Evolutionary conservation across 1,140 invertebrate species (phyloP).

Genomic region (Adoxophyes honmai): DNA sequence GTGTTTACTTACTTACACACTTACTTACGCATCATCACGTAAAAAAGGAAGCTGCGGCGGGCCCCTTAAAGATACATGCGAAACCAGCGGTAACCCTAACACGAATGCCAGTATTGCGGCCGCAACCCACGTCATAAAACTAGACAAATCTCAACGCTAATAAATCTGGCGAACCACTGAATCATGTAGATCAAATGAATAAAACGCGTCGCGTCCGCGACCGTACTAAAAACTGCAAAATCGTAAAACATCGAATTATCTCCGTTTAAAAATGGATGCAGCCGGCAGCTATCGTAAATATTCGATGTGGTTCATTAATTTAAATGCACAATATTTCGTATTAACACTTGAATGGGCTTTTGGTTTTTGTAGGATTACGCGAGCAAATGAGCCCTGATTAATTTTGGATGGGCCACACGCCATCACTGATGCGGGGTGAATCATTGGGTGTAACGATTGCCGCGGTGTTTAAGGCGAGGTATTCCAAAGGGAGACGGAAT

Average conservation of each 20-base stretch:
- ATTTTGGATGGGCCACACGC: constrained; percentile 27
- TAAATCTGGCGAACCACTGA: constrained; percentile 3
- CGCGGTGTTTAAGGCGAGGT: too few relatives aligned
- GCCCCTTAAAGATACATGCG: too few relatives aligned
- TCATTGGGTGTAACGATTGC: background rate
- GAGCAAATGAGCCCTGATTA: constrained; percentile 32
- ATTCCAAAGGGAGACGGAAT: too few relatives aligned
- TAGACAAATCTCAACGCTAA: background rate
- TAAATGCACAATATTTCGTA: constrained; percentile 33
- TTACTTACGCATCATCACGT: too few relatives aligned
- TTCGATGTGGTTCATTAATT: constrained; percentile 35
- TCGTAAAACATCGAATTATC: constrained; percentile 11
- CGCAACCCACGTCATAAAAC: constrained; percentile 1
- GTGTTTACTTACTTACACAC: too few relatives aligned
- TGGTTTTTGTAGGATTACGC: constrained; percentile 13
- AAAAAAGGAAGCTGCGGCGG: too few relatives aligned
- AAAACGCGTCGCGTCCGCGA: background rate
- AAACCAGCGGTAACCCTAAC: background rate
- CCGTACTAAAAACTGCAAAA: constrained; percentile 1
- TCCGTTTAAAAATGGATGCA: constrained; percentile 20
- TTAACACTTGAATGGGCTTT: constrained; percentile 24
- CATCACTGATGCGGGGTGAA: background rate
- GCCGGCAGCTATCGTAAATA: constrained; percentile 23
- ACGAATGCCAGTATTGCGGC: background rate
- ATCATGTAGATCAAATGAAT: constrained; percentile 10